A percentile compares a stretch with the other conserved stretches of the same genome.
Conservation (phyloP, 2,888 invertebrate species). For the Geophilus truncorum region DNA sequence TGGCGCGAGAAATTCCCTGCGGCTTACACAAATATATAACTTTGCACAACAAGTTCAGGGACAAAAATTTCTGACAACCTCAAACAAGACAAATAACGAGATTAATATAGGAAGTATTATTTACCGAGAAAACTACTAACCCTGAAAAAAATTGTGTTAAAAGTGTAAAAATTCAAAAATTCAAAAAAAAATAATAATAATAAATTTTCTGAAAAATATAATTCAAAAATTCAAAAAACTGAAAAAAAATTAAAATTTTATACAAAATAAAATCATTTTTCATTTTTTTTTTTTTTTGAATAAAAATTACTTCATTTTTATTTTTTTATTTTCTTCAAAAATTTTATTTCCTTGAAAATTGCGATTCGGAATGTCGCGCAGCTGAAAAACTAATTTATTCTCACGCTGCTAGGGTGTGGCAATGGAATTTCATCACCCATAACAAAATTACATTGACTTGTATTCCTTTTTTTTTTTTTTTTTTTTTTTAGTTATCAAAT, state of each 20-base stretch:
- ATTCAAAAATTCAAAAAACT: background rate
- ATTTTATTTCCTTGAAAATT: no score
- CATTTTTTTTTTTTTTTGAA: no score
- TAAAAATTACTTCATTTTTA: no score
- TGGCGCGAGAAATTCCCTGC: background rate
- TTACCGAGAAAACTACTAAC: no score
- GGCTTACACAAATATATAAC: background rate
- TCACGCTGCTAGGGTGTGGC: background rate
- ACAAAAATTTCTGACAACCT: background rate
- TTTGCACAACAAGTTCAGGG: background rate
- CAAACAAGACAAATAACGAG: background rate
- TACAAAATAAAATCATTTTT: no score
- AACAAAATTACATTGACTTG: background rate
- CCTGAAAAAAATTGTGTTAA: no score
- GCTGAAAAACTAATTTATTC: constrained; percentile 10
- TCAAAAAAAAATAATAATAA: background rate
- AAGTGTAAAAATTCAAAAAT: background rate
- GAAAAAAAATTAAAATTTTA: no score
- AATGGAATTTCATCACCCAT: background rate
- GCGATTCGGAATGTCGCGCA: background rate
- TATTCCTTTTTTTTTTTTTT: background rate
- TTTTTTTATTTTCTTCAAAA: background rate
- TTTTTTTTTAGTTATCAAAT: no score
- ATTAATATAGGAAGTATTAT: background rate
- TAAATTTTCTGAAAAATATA: no score